Base-by-base conservation (phyloP, 2,888 invertebrate genomes). In the Eupeodes latifasciatus region DNA sequence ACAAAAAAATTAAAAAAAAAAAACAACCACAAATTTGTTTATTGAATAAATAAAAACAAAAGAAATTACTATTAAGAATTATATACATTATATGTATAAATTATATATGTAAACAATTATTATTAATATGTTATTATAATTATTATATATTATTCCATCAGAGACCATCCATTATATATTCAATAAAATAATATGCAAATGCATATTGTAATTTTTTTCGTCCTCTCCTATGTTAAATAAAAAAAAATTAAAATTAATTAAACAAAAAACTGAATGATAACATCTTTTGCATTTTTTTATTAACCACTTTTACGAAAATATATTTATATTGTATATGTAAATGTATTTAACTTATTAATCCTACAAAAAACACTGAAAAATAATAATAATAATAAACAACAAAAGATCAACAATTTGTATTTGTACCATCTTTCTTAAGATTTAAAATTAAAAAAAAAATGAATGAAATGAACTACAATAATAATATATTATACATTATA, bases 141-240 rank as follows among this genome's bases (percentile, higher is more conserved):
- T 84, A 83, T 82, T 67, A 88, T 88, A 74, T 84, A 83, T 82
- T 67, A 88, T 88, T 81, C 87, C 88, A 88, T 88, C 78, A 71
- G 71, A 81, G 57, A 75, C 75, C 88, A 88, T 75, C 57, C 84
- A 57, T 44, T 49, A 16, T 75, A 69, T 78, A 71, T 67, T 81
- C 80, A 88, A 81, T 78, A 81, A 27, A 27, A 82, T 81, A 86
- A 80, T 69, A 51, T 80, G 83, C 64, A 59, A 49, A 67, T 87
- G 87, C 83, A 80, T 80, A 51, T 74, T 88, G 81, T 88, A 88
- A 81, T 78, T 85, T 67, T 57, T 78, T 89, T 90, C 90, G 90
- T 90, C 90, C 89, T 86, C 57, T 85, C 85, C 81, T 89, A 40
- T 81, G 89, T 90, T 84, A 90, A 90, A 89, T 86, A 91, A 91